Evolutionary conservation across 1,140 invertebrate species (phyloP).

Genomic region (Drosophila neocordata): DNA sequence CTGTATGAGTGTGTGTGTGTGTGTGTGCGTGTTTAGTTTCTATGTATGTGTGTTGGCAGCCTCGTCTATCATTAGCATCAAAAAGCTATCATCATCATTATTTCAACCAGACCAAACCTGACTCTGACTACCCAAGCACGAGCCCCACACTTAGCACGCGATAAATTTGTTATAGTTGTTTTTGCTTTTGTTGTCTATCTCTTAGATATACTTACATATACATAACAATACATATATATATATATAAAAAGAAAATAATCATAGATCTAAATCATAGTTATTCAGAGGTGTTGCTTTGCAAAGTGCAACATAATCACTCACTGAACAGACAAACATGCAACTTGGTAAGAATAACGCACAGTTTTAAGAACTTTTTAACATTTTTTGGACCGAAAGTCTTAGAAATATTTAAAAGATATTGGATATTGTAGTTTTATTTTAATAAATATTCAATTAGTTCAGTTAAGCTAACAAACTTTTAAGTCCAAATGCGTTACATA

Average conservation of each 20-base stretch:
- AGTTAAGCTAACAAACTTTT: too few species aligned
- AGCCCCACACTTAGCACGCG: constrained; percentile 70
- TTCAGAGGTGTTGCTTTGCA: constrained; percentile 70
- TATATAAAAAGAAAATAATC: constrained; percentile 48
- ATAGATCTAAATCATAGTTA: constrained; percentile 52
- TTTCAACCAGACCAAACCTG: constrained; percentile 34
- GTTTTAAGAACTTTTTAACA: neutral
- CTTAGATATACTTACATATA: constrained; percentile 57
- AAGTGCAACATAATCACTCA: constrained; percentile 59
- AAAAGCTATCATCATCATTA: constrained; percentile 80
- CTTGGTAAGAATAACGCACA: constrained; percentile 10
- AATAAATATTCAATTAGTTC: too few species aligned
- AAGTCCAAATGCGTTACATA: too few species aligned
- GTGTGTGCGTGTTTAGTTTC: constrained; percentile 7
- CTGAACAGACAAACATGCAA: constrained; percentile 28
- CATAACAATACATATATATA: neutral
- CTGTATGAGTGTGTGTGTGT: constrained; percentile 7
- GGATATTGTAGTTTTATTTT: too few species aligned
- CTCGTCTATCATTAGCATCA: constrained; percentile 74
- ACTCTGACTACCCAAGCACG: constrained; percentile 47
- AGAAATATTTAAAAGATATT: too few species aligned
- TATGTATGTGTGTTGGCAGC: constrained; percentile 7
- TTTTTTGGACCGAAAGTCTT: too few species aligned
- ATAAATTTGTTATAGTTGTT: constrained; percentile 52
- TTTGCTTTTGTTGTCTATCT: constrained; percentile 34